Evolutionary conservation across 1,140 invertebrate genomes (phyloP), one percentile per base, ranked within the genome.

Genomic region (Leucophenga varia): DNA sequence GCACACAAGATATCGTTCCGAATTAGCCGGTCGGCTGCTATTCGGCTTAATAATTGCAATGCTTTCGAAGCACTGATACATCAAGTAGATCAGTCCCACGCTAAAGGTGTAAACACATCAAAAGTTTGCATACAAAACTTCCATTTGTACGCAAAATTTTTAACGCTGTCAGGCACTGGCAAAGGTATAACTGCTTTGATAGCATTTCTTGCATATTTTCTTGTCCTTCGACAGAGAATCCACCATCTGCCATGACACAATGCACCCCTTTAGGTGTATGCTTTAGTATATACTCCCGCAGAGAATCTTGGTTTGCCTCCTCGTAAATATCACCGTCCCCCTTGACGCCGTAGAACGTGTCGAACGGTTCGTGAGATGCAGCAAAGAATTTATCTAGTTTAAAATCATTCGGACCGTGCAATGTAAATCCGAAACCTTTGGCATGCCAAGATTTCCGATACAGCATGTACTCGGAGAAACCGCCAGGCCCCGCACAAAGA

Each of bases 241-340:
- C 95, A 46, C 97, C 97, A 81, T 99, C 96, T 36, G 94, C 89
- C 94, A 98, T 97, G 75, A 97, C 88, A 75, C 98, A 93, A 80
- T 98, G 94, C 3, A 98, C 91, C 9, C 95, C 95, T 52, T 79
- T 65, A 12, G 80, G 78, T 12, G 86, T 81, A 7, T 95, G 97
- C 47, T 84, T 78, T 54, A 87, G 75, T 18, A 97, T 87, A 75
- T 88, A 86, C 0, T 86, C 77, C 46, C 80, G 81, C 47, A 97
- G 86, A 16, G 84, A 87, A 17, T 74, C 67, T 51, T 97, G 86
- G 79, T 98, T 98, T 31, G 82, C 79, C 5, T 89, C 85, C 59
- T 88, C 84, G 75, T 85, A 97, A 14, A 98, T 85, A 79, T 99
- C 85, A 1, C 97, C 97, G 78, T 97, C 87, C 0, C 84, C 85